These are phyloP conservation scores for Drosophila ambigua DNA, from an alignment of 1,140 invertebrate species.

Conservation along the genomic window DNA sequence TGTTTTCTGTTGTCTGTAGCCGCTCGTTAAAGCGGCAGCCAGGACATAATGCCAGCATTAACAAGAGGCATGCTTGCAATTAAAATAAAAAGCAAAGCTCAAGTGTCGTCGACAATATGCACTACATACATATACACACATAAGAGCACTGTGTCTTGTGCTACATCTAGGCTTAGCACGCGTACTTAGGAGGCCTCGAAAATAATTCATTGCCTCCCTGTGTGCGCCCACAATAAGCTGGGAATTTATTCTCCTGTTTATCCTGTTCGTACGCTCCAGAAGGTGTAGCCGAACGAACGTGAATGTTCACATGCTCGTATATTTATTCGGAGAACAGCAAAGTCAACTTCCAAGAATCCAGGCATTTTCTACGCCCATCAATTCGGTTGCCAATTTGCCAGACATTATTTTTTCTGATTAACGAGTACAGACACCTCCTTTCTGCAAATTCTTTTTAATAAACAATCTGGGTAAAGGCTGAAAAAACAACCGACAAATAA, in stretches of 20 bases:
- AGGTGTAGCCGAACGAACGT: neutral
- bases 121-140: constrained; percentile 15
- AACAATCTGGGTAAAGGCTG: constrained; percentile 45
- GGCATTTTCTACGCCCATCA: neutral
- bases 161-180: constrained; percentile 11
- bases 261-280: neutral
- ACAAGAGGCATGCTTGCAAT: constrained; percentile 64
- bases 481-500: constrained; percentile 26
- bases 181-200: constrained; percentile 39
- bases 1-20: constrained; percentile 23
- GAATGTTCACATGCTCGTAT: too few relatives aligned
- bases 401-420: constrained; percentile 38
- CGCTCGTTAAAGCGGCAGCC: constrained; percentile 53
- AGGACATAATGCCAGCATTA: constrained; percentile 66
- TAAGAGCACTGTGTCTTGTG: constrained; percentile 14
- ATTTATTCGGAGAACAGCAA: neutral
- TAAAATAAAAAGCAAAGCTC: constrained; percentile 72
- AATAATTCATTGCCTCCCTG: constrained; percentile 75
- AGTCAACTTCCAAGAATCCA: too few relatives aligned
- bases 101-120: constrained; percentile 39
- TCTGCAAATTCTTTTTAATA: constrained; percentile 38
- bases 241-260: constrained; percentile 58
- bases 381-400: constrained; percentile 35
- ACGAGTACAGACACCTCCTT: constrained; percentile 23
- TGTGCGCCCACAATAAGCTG: constrained; percentile 56